Evolutionary conservation across 1,140 invertebrate genomes (phyloP).

Genomic region (Drosophila nikananu): DNA sequence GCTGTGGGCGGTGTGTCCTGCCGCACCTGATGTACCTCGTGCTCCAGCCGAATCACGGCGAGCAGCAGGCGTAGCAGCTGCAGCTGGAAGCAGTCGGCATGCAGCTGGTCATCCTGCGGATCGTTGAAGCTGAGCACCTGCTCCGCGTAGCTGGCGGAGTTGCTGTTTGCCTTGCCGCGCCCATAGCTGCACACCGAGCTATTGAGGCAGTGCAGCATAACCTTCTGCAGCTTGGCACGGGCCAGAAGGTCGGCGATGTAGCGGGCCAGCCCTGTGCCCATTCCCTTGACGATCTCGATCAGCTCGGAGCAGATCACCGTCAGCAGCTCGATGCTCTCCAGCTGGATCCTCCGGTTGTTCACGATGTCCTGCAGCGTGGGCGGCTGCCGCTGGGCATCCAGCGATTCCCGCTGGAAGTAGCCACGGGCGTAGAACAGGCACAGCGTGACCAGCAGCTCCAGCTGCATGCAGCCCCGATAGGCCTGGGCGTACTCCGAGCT

Average conservation of each 20-base stretch:
- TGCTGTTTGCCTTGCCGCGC: slow-evolving; percentile 8
- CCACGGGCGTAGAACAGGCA: slow-evolving; percentile 93
- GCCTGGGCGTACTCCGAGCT: slow-evolving; percentile 88
- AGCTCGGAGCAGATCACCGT: slow-evolving; percentile 92
- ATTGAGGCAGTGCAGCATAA: slow-evolving; percentile 93
- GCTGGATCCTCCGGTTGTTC: slow-evolving; percentile 91
- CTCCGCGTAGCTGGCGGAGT: slow-evolving; percentile 90
- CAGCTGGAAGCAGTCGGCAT: slow-evolving; percentile 92
- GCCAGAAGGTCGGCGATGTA: slow-evolving; percentile 93
- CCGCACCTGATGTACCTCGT: slow-evolving; percentile 87
- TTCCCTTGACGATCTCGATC: slow-evolving; percentile 93
- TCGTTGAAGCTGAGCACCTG: slow-evolving; percentile 94
- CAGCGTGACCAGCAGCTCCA: slow-evolving; percentile 92
- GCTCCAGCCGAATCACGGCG: slow-evolving; percentile 92
- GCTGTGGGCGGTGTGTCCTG: slow-evolving; percentile 83
- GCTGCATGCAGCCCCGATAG: slow-evolving; percentile 92
- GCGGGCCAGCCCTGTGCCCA: slow-evolving; percentile 91
- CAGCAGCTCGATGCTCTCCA: slow-evolving; percentile 92
- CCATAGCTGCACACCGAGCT: slow-evolving; percentile 89
- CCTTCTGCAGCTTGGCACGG: slow-evolving; percentile 95
- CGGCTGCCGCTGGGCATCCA: slow-evolving; percentile 86
- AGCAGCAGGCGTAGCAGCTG: slow-evolving; percentile 89
- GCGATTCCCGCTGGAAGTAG: slow-evolving; percentile 90
- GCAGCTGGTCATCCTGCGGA: slow-evolving; percentile 87
- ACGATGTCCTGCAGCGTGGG: slow-evolving; percentile 91